phyloP scores from a whole-genome alignment of 2,888 invertebrate species.

The Nomada ruficornis region DNA sequence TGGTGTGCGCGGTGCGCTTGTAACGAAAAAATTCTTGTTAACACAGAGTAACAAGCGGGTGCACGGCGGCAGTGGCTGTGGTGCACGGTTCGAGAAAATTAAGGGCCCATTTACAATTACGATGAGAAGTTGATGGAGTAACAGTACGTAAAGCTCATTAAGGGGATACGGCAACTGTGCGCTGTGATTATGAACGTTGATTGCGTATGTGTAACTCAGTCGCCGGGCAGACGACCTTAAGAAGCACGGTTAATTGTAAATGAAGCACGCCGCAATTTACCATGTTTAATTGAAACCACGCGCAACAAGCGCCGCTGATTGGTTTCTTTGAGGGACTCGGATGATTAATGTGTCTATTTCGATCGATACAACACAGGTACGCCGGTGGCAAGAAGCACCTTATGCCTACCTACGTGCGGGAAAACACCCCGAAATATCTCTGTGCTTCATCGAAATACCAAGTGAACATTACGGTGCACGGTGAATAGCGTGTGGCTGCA shows the following conservation, averaged over 20 bases:
- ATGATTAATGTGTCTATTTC: constrained; percentile 67
- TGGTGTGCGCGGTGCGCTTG: neutral
- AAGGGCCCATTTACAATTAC: constrained; percentile 69
- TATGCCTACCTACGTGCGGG: neutral
- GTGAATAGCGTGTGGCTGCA: constrained; percentile 7
- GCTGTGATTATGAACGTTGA: constrained; percentile 67
- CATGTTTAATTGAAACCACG: constrained; percentile 73
- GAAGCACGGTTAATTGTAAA: constrained; percentile 72
- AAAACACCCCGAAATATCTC: constrained; percentile 34
- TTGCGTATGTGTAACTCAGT: constrained; percentile 70
- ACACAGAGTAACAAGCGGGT: constrained; percentile 34
- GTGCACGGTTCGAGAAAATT: constrained; percentile 57
- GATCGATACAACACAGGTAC: constrained; percentile 45
- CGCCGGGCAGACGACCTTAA: constrained; percentile 62
- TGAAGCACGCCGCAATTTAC: constrained; percentile 71
- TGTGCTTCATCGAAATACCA: constrained; percentile 38
- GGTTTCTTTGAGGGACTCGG: constrained; percentile 61
- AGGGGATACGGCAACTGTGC: constrained; percentile 55
- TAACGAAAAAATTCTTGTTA: constrained; percentile 58
- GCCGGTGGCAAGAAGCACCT: neutral
- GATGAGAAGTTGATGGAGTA: constrained; percentile 71
- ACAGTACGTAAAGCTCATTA: constrained; percentile 71
- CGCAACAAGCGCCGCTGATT: constrained; percentile 71
- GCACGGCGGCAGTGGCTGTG: neutral
- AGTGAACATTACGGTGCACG: constrained; percentile 20